phyloP scores from a whole-genome alignment of 2,797 vertebrate species.

The Thaleichthys pacificus region DNA sequence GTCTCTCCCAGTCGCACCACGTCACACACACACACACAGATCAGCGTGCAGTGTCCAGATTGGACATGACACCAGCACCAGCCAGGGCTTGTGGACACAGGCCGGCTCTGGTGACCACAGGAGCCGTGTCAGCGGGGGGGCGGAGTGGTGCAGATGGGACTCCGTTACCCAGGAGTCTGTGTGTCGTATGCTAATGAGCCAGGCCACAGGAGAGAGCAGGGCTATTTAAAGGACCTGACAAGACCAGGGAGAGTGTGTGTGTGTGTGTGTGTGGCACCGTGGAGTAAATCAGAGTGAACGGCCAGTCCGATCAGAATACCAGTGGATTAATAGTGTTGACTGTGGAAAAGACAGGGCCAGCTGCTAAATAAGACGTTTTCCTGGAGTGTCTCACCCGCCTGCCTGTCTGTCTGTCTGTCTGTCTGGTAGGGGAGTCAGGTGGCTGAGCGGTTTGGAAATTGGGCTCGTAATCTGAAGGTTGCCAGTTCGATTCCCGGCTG shows the following conservation, averaged over 20 bases:
- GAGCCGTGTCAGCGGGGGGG: constrained; percentile 40
- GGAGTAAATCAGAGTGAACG: constrained; percentile 1
- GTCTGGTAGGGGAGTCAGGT: not conserved
- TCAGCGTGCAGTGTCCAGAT: constrained; percentile 34
- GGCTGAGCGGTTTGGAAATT: no score
- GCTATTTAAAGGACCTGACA: not conserved
- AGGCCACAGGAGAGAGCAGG: not conserved
- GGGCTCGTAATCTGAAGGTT: no score
- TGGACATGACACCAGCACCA: constrained; percentile 46
- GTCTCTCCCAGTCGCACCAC: constrained; percentile 52
- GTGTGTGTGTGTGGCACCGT: constrained; percentile 3
- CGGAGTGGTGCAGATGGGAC: constrained; percentile 59
- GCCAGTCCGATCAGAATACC: constrained; percentile 54
- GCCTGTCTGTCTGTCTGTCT: not conserved
- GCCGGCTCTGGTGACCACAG: constrained; percentile 19
- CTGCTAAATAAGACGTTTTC: constrained; percentile 46
- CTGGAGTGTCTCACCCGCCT: not conserved
- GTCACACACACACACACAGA: constrained; percentile 41
- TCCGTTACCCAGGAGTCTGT: constrained; percentile 35
- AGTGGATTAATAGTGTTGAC: constrained; percentile 53
- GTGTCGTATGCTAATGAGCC: constrained; percentile 14
- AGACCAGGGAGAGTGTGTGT: not conserved
- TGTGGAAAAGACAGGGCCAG: constrained; percentile 29
- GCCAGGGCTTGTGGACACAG: constrained; percentile 38
- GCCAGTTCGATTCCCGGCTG: no score